Evolutionary conservation across 2,113 vertebrate species (phyloP).

Genomic region (Hymenochirus boettgeri): DNA sequence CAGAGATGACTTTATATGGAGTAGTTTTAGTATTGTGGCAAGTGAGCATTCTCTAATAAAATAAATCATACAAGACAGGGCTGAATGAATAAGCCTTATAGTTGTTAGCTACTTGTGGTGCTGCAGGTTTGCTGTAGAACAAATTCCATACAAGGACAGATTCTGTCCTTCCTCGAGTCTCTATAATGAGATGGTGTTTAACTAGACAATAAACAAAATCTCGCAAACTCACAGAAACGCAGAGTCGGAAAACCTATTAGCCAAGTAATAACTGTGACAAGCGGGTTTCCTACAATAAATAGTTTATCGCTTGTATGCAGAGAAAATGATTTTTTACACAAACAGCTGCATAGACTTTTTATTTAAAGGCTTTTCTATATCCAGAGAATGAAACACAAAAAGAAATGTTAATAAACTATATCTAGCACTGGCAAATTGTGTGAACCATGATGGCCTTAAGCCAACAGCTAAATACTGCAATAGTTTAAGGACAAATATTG

Average conservation of each 20-base stretch:
- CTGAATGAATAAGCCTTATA: constrained; percentile 27
- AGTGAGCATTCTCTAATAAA: constrained; percentile 43
- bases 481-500: too few species aligned
- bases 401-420: too few species aligned
- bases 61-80: constrained; percentile 41
- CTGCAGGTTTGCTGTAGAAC: constrained; percentile 12
- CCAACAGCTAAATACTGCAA: too few species aligned
- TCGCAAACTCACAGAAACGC: constrained; percentile 29
- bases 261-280: neutral
- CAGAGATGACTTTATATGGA: constrained; percentile 31
- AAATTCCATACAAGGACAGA: constrained; percentile 35
- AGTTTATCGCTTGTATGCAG: neutral
- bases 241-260: constrained; percentile 1
- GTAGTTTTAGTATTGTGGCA: constrained; percentile 23
- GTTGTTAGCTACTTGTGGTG: constrained; percentile 25
- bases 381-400: too few species aligned
- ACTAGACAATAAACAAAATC: constrained; percentile 40
- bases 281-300: neutral
- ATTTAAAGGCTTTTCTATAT: too few species aligned
- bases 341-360: neutral
- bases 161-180: constrained; percentile 30
- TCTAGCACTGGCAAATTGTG: too few species aligned
- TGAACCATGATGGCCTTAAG: too few species aligned
- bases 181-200: constrained; percentile 39
- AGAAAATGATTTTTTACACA: neutral